Evolutionary conservation across 2,888 invertebrate genomes (phyloP).

Genomic region (Ametastegia equiseti): DNA sequence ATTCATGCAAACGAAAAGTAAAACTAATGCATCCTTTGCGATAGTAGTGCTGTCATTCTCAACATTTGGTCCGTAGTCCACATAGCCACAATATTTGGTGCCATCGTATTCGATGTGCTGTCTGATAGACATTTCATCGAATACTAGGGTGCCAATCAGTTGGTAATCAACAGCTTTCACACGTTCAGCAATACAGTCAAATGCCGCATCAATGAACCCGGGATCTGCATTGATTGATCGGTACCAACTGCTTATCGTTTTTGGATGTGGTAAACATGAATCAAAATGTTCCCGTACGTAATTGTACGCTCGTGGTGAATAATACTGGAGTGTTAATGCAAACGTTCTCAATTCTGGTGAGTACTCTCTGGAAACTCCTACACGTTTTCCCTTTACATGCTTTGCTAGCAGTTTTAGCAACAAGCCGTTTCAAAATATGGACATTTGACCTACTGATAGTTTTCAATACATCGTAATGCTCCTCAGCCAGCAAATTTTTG

Average conservation of each 20-base stretch:
- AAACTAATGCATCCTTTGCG: conserved; percentile 48
- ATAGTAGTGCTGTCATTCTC: conserved; percentile 49
- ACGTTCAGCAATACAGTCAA: conserved; percentile 56
- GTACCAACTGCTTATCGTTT: conserved; percentile 67
- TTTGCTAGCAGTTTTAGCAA: not conserved
- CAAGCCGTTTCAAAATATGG: not conserved
- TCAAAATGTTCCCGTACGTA: conserved; percentile 67
- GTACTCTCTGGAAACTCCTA: not conserved
- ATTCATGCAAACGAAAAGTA: conserved; percentile 50
- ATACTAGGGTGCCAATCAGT: conserved; percentile 53
- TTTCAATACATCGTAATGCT: not conserved
- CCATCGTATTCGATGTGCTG: conserved; percentile 46
- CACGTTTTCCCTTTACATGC: not conserved
- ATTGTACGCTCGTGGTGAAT: conserved; percentile 66
- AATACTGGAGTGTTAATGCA: conserved; percentile 66
- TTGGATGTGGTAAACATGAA: conserved; percentile 62
- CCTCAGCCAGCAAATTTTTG: not conserved
- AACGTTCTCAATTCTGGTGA: conserved; percentile 58
- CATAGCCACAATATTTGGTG: conserved; percentile 42
- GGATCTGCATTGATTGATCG: conserved; percentile 62
- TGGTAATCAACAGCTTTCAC: conserved; percentile 47
- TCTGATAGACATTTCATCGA: conserved; percentile 53
- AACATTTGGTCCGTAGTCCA: conserved; percentile 49
- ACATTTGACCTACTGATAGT: not conserved
- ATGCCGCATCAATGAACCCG: conserved; percentile 62